Base-by-base conservation (phyloP, 1,140 invertebrate genomes). In the Hormaphis cornu region DNA sequence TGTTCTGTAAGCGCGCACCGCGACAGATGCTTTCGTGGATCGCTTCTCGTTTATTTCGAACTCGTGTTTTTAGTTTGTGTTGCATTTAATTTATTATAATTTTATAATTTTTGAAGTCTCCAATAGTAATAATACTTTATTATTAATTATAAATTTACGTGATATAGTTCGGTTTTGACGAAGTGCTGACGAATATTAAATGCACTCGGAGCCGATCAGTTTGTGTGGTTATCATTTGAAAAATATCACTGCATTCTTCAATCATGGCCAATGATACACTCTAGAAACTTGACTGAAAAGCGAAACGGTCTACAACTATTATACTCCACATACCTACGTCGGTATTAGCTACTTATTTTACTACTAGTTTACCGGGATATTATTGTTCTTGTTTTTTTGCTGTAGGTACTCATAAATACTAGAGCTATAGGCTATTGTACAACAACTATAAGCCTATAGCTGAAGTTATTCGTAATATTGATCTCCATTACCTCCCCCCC, bases 51-150 rank as follows among this genome's bases (percentile, higher is more conserved):
- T 7, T 30, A 4, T 14, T 20, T 30, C 20, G 24, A 7, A 24
- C 28, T 40, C 26, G 5, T 61, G 22, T 44, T 61, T 59, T 26
- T 59, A 8, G 44, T 16, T 44, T 18, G 26, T 26, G 24, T 26
- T 61, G 37, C 12, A 44, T 61, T 61, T 10, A 61, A 61, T 46
- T 18, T 28, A 24, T 58, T 18, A 44, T 61, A 22, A 46, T 46
- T 61, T 58, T 18, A 44, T 61, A 22, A 46, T 46, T 61, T 46
- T 40, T 63, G 2, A 63, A 63, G 40, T 58, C 14, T 37, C 7
- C 33, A 8, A 40, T 24, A 5, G 24, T 58, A 58, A n/a, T n/a
- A n/a, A n/a, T n/a, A n/a, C n/a, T n/a, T n/a, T n/a, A n/a, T n/a
- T n/a, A n/a, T n/a, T n/a, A n/a, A n/a, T n/a, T n/a, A n/a, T 58